A percentile compares a stretch with the other conserved stretches of the same genome.
These are phyloP conservation scores for Prinia subflava DNA, from an alignment of 2,113 vertebrate species.

Conservation along the genomic window DNA sequence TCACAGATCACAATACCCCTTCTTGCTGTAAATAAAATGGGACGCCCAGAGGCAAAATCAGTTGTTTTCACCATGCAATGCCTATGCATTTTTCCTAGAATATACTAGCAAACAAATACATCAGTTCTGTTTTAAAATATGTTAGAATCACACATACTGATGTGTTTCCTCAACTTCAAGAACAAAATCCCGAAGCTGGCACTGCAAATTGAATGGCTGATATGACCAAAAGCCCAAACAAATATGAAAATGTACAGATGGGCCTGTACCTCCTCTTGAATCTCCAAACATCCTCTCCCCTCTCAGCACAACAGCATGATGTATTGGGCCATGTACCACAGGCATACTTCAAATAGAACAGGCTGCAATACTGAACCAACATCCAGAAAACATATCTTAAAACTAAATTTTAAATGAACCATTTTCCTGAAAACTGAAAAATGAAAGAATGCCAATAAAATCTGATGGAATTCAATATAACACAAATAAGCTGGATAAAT, in stretches of 20 bases:
- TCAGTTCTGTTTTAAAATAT: not conserved
- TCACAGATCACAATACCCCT: not conserved
- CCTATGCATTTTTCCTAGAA: not conserved
- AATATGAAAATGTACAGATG: not conserved
- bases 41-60: not conserved
- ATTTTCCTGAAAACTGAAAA: not conserved
- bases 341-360: not conserved
- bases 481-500: not conserved
- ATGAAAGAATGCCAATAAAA: not conserved
- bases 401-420: not conserved
- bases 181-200: not conserved
- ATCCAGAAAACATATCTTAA: not conserved
- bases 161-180: not conserved
- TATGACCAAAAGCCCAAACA: not conserved
- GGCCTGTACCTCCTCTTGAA: not conserved
- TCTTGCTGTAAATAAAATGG: not conserved
- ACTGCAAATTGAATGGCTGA: not conserved
- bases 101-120: not conserved
- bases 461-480: not conserved
- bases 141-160: not conserved
- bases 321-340: not conserved
- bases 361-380: not conserved
- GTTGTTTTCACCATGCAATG: not conserved
- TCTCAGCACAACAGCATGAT: not conserved
- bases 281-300: not conserved